phyloP scores from a whole-genome alignment of 2,113 vertebrate species.

The Sorex araneus region DNA sequence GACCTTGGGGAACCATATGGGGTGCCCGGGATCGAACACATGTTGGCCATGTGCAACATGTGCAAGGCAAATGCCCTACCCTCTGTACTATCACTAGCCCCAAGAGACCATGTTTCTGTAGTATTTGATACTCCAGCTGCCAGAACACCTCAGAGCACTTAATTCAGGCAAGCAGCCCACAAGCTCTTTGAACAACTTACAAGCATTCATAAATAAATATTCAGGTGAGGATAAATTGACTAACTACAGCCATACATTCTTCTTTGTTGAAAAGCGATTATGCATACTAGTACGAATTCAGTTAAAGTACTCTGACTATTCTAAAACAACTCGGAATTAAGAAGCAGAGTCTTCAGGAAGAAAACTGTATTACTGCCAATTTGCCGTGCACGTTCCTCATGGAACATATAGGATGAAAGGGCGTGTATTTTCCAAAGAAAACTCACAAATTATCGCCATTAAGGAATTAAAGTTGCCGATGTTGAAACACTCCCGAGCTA shows the following conservation, averaged over 20 bases:
- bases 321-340: slow-evolving; percentile 23
- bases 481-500: slow-evolving; percentile 97
- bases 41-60: too few relatives aligned
- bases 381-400: neutral
- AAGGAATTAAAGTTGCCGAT: slow-evolving; percentile 99
- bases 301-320: slow-evolving; percentile 32
- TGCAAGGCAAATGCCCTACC: too few relatives aligned
- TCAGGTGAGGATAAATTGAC: neutral
- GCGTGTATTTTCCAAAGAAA: neutral
- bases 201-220: neutral
- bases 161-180: neutral
- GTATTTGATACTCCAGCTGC: neutral
- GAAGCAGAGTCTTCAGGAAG: neutral
- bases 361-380: neutral
- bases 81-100: too few relatives aligned
- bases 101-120: neutral
- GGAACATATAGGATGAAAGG: neutral
- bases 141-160: neutral
- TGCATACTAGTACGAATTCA: too few relatives aligned
- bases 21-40: too few relatives aligned
- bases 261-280: neutral
- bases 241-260: neutral
- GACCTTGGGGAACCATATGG: too few relatives aligned
- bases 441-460: slow-evolving; percentile 99
- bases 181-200: neutral